phyloP scores from a whole-genome alignment of 2,113 vertebrate genomes.

The Otus sunia region DNA sequence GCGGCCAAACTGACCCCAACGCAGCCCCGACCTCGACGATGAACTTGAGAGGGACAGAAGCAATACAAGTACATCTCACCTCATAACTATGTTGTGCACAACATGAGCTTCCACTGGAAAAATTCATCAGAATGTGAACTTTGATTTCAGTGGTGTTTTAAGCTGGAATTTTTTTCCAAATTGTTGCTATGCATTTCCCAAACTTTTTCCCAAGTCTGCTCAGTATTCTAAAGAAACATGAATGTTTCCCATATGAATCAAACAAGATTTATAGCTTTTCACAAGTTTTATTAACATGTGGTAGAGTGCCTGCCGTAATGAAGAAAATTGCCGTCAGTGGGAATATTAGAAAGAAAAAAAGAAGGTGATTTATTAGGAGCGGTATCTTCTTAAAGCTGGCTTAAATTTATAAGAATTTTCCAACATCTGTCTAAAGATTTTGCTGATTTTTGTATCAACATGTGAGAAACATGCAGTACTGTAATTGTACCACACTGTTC shows the following conservation, averaged over 20 bases:
- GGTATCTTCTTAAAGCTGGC: background rate
- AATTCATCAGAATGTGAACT: constrained; percentile 14
- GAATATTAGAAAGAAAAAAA: background rate
- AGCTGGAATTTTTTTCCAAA: background rate
- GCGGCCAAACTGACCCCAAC: background rate
- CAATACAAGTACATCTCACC: constrained; percentile 29
- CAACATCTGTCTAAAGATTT: background rate
- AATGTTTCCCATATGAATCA: constrained; percentile 32
- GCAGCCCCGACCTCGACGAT: background rate
- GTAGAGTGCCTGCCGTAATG: background rate
- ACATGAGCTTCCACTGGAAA: constrained; percentile 23
- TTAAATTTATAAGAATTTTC: constrained; percentile 30
- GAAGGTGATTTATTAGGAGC: background rate
- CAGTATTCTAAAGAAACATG: background rate
- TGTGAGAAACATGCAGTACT: background rate
- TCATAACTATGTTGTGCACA: background rate
- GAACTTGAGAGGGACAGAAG: background rate
- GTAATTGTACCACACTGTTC: background rate
- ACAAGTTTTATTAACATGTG: background rate
- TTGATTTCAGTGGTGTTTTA: constrained; percentile 27
- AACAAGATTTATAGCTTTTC: background rate
- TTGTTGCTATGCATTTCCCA: background rate
- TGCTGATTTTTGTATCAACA: background rate
- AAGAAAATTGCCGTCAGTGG: background rate
- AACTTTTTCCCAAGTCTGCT: constrained; percentile 8